Evolutionary conservation across 1,140 invertebrate genomes (phyloP).

Genomic region (Spodoptera litura): DNA sequence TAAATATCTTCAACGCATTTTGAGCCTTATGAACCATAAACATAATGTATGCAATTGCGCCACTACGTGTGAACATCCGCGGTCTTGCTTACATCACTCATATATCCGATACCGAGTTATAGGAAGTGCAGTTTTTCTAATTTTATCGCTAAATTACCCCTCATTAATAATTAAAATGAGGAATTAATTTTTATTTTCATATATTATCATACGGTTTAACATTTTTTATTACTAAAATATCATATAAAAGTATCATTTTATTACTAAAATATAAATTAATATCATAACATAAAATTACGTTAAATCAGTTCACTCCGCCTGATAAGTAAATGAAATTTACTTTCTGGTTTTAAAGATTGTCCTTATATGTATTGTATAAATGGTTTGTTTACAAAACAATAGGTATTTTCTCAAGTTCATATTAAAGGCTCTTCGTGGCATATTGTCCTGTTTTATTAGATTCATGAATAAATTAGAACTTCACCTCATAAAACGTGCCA

Average conservation of each 20-base stretch:
- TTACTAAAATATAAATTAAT: too few relatives aligned
- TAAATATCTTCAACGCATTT: not conserved
- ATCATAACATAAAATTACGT: too few relatives aligned
- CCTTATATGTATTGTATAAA: too few relatives aligned
- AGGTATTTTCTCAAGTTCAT: not conserved
- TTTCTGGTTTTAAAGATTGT: too few relatives aligned
- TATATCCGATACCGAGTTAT: not conserved
- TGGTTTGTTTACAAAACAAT: not conserved
- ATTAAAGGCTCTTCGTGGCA: not conserved
- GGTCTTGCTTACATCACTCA: conserved; percentile 3
- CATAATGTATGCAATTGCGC: not conserved
- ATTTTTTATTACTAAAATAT: too few relatives aligned
- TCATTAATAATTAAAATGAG: not conserved
- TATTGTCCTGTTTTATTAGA: not conserved
- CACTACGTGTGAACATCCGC: not conserved
- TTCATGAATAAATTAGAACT: not conserved
- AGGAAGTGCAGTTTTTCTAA: conserved; percentile 21
- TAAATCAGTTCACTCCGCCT: too few relatives aligned
- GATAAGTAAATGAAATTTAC: too few relatives aligned
- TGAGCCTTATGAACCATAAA: not conserved
- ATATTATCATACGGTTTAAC: too few relatives aligned
- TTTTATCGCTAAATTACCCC: not conserved
- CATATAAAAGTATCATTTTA: too few relatives aligned
- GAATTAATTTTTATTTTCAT: not conserved
- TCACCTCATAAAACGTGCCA: conserved; percentile 6